Percentiles rank a stretch among this genome's conserved stretches.
phyloP scores from a whole-genome alignment of 1,140 invertebrate species.

The Drosophila bocqueti region DNA sequence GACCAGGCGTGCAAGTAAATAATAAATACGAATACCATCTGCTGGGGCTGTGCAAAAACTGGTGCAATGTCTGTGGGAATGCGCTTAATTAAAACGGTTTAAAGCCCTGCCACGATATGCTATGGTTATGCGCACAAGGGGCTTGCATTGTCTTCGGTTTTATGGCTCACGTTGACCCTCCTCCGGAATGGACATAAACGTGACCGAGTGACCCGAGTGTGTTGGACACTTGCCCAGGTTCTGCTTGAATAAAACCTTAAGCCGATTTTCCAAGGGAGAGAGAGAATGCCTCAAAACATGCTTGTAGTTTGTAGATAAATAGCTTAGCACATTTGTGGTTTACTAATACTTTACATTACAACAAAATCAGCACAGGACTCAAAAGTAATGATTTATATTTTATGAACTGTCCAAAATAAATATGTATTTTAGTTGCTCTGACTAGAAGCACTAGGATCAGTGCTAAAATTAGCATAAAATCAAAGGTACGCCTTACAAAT shows the following conservation, averaged over 20 bases:
- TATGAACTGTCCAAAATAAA: not conserved
- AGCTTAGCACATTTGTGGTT: conserved; percentile 1
- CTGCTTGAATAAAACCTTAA: conserved; percentile 11
- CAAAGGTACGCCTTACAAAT: not conserved
- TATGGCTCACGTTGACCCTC: conserved; percentile 10
- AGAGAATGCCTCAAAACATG: not conserved
- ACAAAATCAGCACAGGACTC: not conserved
- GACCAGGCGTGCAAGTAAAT: conserved; percentile 39
- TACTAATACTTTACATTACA: no score
- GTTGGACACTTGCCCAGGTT: not conserved
- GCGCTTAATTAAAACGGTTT: conserved; percentile 63
- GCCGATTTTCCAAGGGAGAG: not conserved
- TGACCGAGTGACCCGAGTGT: conserved; percentile 12
- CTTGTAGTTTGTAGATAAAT: conserved; percentile 12
- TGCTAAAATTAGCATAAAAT: not conserved
- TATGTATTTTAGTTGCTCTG: no score
- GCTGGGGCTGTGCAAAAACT: conserved; percentile 27
- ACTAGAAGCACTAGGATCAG: no score
- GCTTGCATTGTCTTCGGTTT: conserved; percentile 23
- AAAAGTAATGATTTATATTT: not conserved
- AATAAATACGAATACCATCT: conserved; percentile 50
- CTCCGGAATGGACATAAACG: conserved; percentile 12
- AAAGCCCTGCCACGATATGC: conserved; percentile 19
- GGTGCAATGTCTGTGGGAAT: conserved; percentile 31
- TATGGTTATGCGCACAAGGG: not conserved